phyloP scores from a whole-genome alignment of 2,113 vertebrate species.

The Apodemus speciosus region DNA sequence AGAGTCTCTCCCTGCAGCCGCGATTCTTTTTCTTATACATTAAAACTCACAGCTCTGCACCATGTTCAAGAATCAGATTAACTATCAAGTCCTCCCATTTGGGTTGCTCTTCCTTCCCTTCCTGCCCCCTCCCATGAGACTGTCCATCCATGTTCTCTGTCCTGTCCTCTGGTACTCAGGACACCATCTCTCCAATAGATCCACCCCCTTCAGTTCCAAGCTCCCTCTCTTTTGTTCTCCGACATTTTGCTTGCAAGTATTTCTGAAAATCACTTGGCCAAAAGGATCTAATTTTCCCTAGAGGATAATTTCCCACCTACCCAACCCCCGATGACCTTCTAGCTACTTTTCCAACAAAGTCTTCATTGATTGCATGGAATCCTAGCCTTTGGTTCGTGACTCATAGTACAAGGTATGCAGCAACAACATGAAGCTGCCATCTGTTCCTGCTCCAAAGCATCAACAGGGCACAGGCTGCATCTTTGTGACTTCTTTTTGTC shows the following conservation, averaged over 20 bases:
- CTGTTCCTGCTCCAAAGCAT: background rate
- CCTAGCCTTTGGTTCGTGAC: background rate
- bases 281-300: background rate
- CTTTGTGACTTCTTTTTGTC: background rate
- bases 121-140: background rate
- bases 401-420: background rate
- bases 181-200: background rate
- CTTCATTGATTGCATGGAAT: background rate
- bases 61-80: background rate
- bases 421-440: background rate
- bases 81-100: background rate
- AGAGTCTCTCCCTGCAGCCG: background rate
- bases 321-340: background rate
- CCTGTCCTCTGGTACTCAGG: background rate
- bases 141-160: background rate
- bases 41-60: background rate
- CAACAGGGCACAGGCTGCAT: background rate
- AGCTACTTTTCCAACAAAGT: background rate
- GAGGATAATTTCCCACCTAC: background rate
- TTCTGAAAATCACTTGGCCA: slow-evolving; percentile 2
- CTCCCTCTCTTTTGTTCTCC: background rate
- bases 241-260: background rate
- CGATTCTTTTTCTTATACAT: background rate
- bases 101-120: background rate
- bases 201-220: background rate